Percentiles rank a stretch among this genome's conserved stretches.
Evolutionary conservation across 2,888 invertebrate genomes (phyloP).

Genomic region (Helobdella robusta): DNA sequence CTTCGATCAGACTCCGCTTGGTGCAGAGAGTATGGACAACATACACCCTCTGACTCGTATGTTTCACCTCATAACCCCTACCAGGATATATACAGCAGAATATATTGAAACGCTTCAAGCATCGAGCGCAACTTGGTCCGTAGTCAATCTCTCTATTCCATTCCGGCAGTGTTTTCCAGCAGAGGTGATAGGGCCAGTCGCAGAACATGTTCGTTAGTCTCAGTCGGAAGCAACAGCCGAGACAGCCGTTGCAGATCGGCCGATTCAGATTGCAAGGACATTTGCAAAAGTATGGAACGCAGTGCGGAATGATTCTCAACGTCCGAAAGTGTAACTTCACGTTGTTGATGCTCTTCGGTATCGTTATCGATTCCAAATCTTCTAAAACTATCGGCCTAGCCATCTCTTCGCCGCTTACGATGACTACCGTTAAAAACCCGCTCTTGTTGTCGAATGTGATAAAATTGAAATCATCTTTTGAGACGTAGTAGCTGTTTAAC

Average conservation of each 20-base stretch:
- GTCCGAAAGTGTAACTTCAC: not conserved
- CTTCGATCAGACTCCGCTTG: not conserved
- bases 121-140: not conserved
- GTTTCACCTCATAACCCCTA: not conserved
- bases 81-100: not conserved
- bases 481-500: too few species aligned
- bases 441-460: conserved; percentile 1
- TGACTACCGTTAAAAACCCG: not conserved
- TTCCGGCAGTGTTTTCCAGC: not conserved
- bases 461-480: too few species aligned
- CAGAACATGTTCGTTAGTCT: not conserved
- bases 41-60: not conserved
- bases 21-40: not conserved
- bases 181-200: not conserved
- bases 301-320: not conserved
- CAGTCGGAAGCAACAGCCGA: not conserved
- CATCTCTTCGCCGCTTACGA: not conserved
- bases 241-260: not conserved
- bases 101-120: not conserved
- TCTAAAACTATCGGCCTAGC: not conserved
- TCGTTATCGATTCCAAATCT: not conserved
- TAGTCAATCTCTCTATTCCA: not conserved
- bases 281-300: not conserved
- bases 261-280: conserved; percentile 1
- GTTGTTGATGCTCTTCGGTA: not conserved